Conservation (phyloP, 2,113 vertebrate species). For the Erythrolamprus reginae region DNA sequence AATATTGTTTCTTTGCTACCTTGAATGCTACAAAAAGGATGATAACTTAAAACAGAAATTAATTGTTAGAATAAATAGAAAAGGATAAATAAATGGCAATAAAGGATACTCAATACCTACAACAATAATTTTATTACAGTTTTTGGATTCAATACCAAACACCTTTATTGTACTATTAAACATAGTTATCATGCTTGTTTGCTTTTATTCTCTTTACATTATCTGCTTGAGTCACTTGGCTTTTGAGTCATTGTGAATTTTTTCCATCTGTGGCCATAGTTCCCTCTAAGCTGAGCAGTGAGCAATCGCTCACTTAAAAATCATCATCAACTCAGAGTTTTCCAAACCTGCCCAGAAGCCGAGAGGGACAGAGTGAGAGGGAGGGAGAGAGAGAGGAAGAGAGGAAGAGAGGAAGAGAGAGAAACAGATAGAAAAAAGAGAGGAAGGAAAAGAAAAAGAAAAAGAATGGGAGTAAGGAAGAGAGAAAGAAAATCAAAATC, state of each 20-base stretch:
- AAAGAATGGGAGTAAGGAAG: no score
- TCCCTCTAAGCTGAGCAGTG: no score
- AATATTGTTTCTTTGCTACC: neutral
- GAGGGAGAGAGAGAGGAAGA: no score
- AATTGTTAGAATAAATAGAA: neutral
- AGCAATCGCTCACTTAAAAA: no score
- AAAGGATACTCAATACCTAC: neutral
- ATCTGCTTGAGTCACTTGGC: neutral
- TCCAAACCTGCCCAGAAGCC: no score
- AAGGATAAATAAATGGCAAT: neutral
- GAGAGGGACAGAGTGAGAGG: no score
- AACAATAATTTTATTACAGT: neutral
- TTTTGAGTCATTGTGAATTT: neutral
- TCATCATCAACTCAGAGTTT: no score
- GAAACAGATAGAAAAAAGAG: no score
- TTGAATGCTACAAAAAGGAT: neutral
- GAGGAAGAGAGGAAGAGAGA: no score
- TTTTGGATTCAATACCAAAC: neutral
- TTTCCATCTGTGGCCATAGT: no score
- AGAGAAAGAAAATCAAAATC: no score
- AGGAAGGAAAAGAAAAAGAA: no score
- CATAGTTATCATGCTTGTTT: neutral
- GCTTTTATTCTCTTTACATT: neutral
- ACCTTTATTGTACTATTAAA: neutral
- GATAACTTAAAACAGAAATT: neutral